Percentiles rank a stretch among this genome's conserved stretches.
phyloP scores from a whole-genome alignment of 2,113 vertebrate species.

The Chloropsis cyanopogon region DNA sequence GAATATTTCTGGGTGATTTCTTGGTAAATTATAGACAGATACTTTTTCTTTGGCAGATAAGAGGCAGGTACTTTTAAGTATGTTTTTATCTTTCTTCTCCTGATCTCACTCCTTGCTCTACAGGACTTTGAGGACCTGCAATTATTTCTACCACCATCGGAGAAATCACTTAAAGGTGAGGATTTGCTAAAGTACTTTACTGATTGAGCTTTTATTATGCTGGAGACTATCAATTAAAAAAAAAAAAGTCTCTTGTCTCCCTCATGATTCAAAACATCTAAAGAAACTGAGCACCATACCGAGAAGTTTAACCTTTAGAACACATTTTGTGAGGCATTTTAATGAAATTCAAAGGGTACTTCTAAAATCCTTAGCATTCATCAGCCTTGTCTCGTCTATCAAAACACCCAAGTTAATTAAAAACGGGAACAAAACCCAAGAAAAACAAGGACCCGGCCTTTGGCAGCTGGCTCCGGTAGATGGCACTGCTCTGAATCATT shows the following conservation, averaged over 20 bases:
- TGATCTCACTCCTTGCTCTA: background rate
- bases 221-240: background rate
- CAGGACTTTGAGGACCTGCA: slow-evolving; percentile 5
- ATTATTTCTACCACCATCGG: background rate
- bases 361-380: background rate
- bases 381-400: background rate
- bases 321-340: background rate
- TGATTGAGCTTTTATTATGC: slow-evolving; percentile 32
- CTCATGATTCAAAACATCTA: background rate
- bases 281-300: background rate
- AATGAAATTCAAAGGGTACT: background rate
- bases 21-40: background rate
- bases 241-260: background rate
- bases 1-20: background rate
- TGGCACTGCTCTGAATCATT: slow-evolving; percentile 30
- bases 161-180: slow-evolving; percentile 15
- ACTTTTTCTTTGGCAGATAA: background rate
- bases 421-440: background rate
- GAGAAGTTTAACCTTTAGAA: background rate
- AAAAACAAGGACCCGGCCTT: background rate
- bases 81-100: background rate
- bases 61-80: background rate
- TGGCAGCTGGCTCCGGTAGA: background rate
- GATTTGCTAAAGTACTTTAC: slow-evolving; percentile 20
- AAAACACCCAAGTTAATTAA: background rate